Base-by-base conservation (phyloP, 2,797 vertebrate species). In the Orestias chungarensis region DNA sequence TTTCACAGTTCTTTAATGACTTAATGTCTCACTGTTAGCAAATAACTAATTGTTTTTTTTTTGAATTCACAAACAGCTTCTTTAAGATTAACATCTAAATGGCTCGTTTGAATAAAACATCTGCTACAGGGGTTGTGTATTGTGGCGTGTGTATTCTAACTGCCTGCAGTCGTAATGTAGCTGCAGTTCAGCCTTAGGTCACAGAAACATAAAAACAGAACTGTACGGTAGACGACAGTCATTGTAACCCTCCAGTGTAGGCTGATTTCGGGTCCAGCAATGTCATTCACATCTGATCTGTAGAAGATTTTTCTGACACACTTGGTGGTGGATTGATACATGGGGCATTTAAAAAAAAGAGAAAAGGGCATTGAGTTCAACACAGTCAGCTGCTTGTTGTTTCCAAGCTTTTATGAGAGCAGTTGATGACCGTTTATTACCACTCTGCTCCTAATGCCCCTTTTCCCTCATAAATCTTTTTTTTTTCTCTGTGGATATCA, bases 61-160 rank as follows among this genome's bases (percentile, higher is more conserved):
- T 64, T 62, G 67, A 71, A 72, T 80, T 83, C 72, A 87, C 79
- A 93, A 93, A 94, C 88, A 88, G 90, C 85, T 88, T 76, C 86
- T 86, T 84, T 87, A 62, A 86, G 80, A 90, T 95, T 95, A 95
- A 89, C 94, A 94, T 95, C 91, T 93, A 92, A 95, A 96, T 94
- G 82, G 85, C 38, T 88, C 86, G 83, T 86, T 94, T 89, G 89
- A 91, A 92, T 91, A 89, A 68, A 89, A 92, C 80, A 87, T 87
- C 92, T 89, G 72, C 71, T 64, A 59, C 23, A 71, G 80, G 75
- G 68, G 92, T 93, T 94, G 89, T 91, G 86, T 92, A 93, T 94
- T 95, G 92, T n/a, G 84, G 83, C 40, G 64, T 95, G 94, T 95
- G 91, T 95, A 95, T 96, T 96, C 89, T 47, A n/a, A 65, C 81